These are phyloP conservation scores for Notolabrus celidotus DNA, from an alignment of 2,797 vertebrate species.

Conservation along the genomic window DNA sequence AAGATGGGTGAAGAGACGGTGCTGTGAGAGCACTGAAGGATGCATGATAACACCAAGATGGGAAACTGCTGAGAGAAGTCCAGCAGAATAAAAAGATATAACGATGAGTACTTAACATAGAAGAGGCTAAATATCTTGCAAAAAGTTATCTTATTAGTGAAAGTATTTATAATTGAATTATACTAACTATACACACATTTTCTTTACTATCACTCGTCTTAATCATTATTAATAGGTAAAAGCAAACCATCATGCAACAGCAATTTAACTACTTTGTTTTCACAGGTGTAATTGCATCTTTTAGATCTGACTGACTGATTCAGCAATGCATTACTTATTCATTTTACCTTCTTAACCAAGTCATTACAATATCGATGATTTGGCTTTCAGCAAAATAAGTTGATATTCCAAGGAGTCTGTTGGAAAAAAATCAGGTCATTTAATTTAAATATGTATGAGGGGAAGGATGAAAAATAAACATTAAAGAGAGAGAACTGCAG, in stretches of 20 bases:
- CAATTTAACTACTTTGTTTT: too few species aligned
- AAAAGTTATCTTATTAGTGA: too few species aligned
- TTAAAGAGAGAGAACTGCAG: not conserved
- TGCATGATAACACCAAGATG: slow-evolving; percentile 25
- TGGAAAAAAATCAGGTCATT: not conserved
- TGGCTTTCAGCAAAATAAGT: not conserved
- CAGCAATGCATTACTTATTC: not conserved
- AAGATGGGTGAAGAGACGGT: slow-evolving; percentile 31
- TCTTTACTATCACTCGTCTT: too few species aligned
- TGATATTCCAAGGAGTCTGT: not conserved
- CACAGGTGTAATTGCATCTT: too few species aligned
- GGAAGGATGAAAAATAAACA: not conserved
- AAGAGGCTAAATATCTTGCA: too few species aligned
- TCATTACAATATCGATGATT: not conserved
- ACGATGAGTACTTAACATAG: too few species aligned
- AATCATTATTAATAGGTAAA: too few species aligned
- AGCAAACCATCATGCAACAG: too few species aligned
- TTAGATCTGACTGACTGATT: too few species aligned
- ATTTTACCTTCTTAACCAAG: slow-evolving; percentile 3
- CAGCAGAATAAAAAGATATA: too few species aligned
- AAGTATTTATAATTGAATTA: too few species aligned
- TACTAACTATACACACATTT: too few species aligned
- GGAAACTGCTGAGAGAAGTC: slow-evolving; percentile 17
- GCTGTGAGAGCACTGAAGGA: slow-evolving; percentile 24
- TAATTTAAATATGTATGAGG: not conserved